A percentile compares a stretch with the other conserved stretches of the same genome.
Conservation (phyloP, 2,888 invertebrate genomes). For the Patella ulyssiponensis region DNA sequence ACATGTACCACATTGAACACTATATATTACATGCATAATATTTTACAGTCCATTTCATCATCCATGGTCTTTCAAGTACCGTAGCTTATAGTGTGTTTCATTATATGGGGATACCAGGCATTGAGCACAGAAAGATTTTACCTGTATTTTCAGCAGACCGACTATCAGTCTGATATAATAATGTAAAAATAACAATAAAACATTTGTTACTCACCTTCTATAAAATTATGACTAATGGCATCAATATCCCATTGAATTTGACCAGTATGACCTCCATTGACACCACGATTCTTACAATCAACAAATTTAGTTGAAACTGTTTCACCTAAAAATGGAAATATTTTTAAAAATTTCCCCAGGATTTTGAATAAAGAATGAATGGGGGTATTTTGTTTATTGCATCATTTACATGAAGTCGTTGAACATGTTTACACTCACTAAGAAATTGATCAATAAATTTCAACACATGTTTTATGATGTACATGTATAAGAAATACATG, state of each 20-base stretch:
- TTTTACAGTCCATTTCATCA: too few relatives aligned
- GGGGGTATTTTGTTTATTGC: too few relatives aligned
- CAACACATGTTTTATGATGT: too few relatives aligned
- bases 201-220: constrained; percentile 67
- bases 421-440: too few relatives aligned
- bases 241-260: constrained; percentile 71
- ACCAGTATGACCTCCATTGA: constrained; percentile 67
- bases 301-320: constrained; percentile 66
- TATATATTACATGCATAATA: too few relatives aligned
- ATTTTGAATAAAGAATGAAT: neutral
- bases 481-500: too few relatives aligned
- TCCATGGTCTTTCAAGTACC: too few relatives aligned
- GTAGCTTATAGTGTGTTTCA: too few relatives aligned
- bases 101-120: too few relatives aligned
- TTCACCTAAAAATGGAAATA: constrained; percentile 46
- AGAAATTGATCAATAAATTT: too few relatives aligned
- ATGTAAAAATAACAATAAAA: constrained; percentile 72
- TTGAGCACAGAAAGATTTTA: constrained; percentile 26
- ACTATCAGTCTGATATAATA: constrained; percentile 73
- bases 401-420: too few relatives aligned
- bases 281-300: constrained; percentile 70
- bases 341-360: neutral
- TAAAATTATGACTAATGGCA: constrained; percentile 64
- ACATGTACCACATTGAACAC: too few relatives aligned
- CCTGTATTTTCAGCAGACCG: constrained; percentile 72